Base-by-base conservation (phyloP, 2,888 invertebrate genomes). In the Cheilosia soror region DNA sequence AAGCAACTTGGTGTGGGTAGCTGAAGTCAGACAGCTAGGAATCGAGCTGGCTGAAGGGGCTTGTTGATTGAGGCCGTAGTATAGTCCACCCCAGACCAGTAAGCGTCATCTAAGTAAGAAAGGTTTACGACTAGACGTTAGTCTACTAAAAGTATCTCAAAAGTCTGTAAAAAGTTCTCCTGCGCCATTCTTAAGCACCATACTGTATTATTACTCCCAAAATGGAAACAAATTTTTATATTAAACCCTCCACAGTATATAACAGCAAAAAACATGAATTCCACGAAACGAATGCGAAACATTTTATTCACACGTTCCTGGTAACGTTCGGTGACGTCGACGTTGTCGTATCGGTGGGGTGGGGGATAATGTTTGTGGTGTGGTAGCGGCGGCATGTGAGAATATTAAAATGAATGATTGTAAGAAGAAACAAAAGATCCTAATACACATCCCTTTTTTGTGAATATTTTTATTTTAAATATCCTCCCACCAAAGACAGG, bases 391-490 rank as follows among this genome's bases (percentile, higher is more conserved):
- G 69, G 63, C 69, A 75, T 80, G 69, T 84, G 80, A 75, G 80
- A 84, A 76, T 84, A 84, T 80, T 84, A 84, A 84, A 80, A 84
- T 84, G 84, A 84, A 84, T 84, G 84, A 84, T 84, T 84, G 84
- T 84, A 66, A 44, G 69, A 66, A 53, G 76, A 81, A 84, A 84
- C 69, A 84, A 84, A 76, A 80, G 71, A 85, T 85, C 80, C 63
- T 81, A 81, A 85, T 76, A 85, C 81, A 85, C 85, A 81, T 85
- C 81, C 76, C 81, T 85, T 85, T 85, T 85, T 51, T 40, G 66
- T 62, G 72, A 76, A 76, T 80, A 76, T 85, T 76, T 81, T 77
- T 76, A 76, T 80, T 81, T 60, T 72, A 60, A 76, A 80, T 62
- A 65, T 60, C 65, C 80, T 40, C 65, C 49, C 69, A 58, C 51